A percentile compares a stretch with the other conserved stretches of the same genome.
These are phyloP conservation scores for Mus musculus DNA, from an alignment of 2,113 vertebrate genomes.

Conservation along the genomic window DNA sequence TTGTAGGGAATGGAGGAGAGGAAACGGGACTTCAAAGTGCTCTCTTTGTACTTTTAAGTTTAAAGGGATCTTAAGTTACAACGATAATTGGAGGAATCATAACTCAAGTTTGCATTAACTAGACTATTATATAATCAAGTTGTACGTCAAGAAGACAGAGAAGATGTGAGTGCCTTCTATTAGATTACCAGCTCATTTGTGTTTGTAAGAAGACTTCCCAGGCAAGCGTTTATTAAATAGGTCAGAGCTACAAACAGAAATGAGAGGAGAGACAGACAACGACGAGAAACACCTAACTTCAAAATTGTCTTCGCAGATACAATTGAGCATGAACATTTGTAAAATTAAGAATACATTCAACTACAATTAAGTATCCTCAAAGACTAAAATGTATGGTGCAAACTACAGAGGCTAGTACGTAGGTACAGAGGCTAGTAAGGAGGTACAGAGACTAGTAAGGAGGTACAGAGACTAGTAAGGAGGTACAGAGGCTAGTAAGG, in stretches of 20 bases:
- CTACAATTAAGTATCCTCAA: constrained; percentile 56
- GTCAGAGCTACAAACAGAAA: constrained; percentile 58
- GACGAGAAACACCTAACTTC: constrained; percentile 52
- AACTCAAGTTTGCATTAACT: constrained; percentile 72
- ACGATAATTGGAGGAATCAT: constrained; percentile 63
- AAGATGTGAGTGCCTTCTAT: constrained; percentile 67
- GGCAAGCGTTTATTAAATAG: constrained; percentile 46
- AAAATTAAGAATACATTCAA: constrained; percentile 11
- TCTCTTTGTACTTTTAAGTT: constrained; percentile 69
- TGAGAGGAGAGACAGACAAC: neutral
- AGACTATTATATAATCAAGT: constrained; percentile 64
- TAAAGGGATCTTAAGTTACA: constrained; percentile 72
- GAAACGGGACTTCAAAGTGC: constrained; percentile 72
- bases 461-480: too few species aligned
- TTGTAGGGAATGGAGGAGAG: constrained; percentile 51
- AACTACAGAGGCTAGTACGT: constrained; percentile 47
- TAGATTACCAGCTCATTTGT: constrained; percentile 70
- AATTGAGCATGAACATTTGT: constrained; percentile 57
- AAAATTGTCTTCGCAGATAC: constrained; percentile 51
- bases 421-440: neutral
- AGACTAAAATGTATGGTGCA: constrained; percentile 48
- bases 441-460: too few species aligned
- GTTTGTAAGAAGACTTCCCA: constrained; percentile 66
- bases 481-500: too few species aligned
- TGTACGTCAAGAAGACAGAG: constrained; percentile 61